These are phyloP conservation scores for Mizuhopecten yessoensis DNA, from an alignment of 1,140 invertebrate species.

Conservation along the genomic window DNA sequence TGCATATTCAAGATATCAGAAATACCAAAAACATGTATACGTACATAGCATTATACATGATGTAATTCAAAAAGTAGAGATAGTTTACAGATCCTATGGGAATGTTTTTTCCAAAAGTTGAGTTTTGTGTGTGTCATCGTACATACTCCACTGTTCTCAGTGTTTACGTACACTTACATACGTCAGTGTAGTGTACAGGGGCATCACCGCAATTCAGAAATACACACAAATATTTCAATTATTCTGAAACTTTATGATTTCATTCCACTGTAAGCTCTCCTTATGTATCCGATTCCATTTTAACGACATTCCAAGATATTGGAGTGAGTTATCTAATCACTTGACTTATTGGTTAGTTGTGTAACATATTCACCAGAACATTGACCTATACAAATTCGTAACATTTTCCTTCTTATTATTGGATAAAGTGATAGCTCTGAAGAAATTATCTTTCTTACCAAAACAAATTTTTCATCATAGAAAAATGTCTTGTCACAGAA, in stretches of 20 bases:
- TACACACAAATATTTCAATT: neutral
- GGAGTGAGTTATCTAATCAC: neutral
- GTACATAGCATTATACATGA: neutral
- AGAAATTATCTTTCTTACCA: neutral
- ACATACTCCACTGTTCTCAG: no score
- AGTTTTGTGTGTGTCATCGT: neutral
- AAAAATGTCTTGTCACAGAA: neutral
- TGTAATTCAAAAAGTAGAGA: neutral
- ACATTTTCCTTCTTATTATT: neutral
- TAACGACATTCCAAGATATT: neutral
- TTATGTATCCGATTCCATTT: neutral
- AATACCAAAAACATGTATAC: constrained; percentile 8
- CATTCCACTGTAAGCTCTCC: neutral
- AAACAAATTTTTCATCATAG: neutral
- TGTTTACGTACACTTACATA: no score
- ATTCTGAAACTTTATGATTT: constrained; percentile 22
- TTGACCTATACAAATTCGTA: neutral
- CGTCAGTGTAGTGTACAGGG: no score
- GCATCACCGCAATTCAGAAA: neutral
- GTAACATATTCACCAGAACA: neutral
- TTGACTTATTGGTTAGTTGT: neutral
- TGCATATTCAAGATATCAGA: neutral
- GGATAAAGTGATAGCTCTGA: neutral
- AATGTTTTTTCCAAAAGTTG: neutral
- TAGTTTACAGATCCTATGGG: neutral